Percentiles rank a stretch among this genome's conserved stretches.
phyloP scores from a whole-genome alignment of 2,113 vertebrate genomes.

The Puntigrus tetrazona region DNA sequence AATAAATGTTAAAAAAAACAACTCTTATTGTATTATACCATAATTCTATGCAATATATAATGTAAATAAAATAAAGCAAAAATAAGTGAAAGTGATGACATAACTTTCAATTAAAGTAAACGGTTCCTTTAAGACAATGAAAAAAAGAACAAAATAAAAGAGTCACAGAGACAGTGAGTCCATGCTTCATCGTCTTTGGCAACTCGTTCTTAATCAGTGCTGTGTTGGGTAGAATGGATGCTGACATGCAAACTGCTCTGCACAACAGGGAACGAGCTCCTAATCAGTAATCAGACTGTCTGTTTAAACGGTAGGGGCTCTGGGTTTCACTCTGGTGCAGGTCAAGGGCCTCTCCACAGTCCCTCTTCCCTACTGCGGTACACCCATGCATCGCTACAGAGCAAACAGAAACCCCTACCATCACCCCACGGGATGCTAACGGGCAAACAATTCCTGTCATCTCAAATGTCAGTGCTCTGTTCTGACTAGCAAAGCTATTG shows the following conservation, averaged over 20 bases:
- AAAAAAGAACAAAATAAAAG: not conserved
- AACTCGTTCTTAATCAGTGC: constrained; percentile 76
- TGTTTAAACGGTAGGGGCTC: constrained; percentile 67
- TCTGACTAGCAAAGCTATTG: constrained; percentile 26
- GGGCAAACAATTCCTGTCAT: constrained; percentile 36
- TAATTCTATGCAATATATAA: too few species aligned
- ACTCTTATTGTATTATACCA: not conserved
- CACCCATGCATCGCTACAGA: constrained; percentile 45
- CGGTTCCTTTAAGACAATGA: not conserved
- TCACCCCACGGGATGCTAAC: constrained; percentile 34
- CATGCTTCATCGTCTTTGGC: constrained; percentile 72
- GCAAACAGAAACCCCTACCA: constrained; percentile 46
- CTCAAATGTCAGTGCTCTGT: constrained; percentile 21
- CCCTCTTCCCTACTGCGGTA: constrained; percentile 66
- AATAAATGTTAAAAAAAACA: not conserved
- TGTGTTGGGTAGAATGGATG: constrained; percentile 64
- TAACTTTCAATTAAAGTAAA: not conserved
- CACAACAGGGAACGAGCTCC: constrained; percentile 74
- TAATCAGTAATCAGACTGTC: constrained; percentile 81
- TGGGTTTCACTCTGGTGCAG: constrained; percentile 69
- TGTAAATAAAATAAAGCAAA: too few species aligned
- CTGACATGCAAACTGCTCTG: constrained; percentile 72
- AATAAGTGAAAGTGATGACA: too few species aligned
- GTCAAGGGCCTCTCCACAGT: constrained; percentile 78
- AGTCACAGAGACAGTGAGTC: constrained; percentile 54